These are phyloP conservation scores for Ceratotherium simum DNA, from an alignment of 2,113 vertebrate genomes.

Conservation along the genomic window DNA sequence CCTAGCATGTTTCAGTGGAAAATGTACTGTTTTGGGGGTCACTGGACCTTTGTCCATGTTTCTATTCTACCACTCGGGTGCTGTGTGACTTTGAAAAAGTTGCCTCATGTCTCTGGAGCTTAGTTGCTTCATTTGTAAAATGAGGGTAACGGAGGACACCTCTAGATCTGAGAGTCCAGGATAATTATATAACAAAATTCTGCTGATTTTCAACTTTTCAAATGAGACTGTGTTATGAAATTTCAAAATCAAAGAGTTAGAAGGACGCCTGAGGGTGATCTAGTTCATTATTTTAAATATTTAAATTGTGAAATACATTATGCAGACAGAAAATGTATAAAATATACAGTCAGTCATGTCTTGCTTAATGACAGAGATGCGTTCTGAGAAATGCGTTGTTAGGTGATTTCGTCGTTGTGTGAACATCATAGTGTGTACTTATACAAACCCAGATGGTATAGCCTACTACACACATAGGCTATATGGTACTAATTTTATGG, in stretches of 20 bases:
- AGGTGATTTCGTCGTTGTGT: too few relatives aligned
- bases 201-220: conserved; percentile 4
- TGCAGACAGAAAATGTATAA: background rate
- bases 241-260: conserved; percentile 32
- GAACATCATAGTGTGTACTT: too few relatives aligned
- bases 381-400: too few relatives aligned
- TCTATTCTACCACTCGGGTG: background rate
- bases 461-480: too few relatives aligned
- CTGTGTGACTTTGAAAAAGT: background rate
- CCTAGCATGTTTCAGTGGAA: background rate
- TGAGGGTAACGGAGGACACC: background rate
- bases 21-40: background rate
- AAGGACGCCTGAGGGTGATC: background rate
- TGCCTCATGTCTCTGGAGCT: background rate
- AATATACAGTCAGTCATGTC: background rate
- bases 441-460: too few relatives aligned
- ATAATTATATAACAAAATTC: background rate
- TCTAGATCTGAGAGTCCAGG: background rate
- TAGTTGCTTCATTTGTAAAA: background rate
- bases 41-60: background rate
- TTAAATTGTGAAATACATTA: conserved; percentile 17
- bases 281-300: conserved; percentile 43
- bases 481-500: too few relatives aligned
- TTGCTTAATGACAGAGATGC: too few relatives aligned
- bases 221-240: background rate